Percentiles rank a stretch among this genome's conserved stretches.
phyloP scores from a whole-genome alignment of 2,113 vertebrate genomes.

The Penelope pileata region DNA sequence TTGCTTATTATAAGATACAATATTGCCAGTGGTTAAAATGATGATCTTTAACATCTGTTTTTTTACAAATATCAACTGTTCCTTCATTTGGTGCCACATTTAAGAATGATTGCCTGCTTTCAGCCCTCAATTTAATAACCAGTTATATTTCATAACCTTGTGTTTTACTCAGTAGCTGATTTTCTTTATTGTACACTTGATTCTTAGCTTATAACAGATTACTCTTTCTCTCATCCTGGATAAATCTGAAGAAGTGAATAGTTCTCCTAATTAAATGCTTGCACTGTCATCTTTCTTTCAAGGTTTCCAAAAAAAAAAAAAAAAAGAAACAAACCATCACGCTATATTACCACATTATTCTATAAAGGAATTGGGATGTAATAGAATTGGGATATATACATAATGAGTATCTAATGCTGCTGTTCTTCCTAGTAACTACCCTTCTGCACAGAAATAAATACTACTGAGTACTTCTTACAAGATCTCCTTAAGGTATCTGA shows the following conservation, averaged over 20 bases:
- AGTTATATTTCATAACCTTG: not conserved
- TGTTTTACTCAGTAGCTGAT: not conserved
- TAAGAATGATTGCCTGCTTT: slow-evolving; percentile 5
- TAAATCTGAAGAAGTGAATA: not conserved
- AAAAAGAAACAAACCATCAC: not conserved
- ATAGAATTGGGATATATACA: not conserved
- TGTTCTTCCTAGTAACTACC: not conserved
- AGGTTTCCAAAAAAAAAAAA: not conserved
- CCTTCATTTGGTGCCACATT: slow-evolving; percentile 19
- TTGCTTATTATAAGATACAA: not conserved
- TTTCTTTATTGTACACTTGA: not conserved
- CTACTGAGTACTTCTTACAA: not conserved
- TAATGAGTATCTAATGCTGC: not conserved
- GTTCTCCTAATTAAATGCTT: not conserved
- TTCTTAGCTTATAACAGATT: not conserved
- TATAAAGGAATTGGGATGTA: not conserved
- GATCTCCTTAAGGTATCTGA: not conserved
- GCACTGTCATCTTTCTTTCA: not conserved
- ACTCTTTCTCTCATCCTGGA: not conserved
- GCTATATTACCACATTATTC: not conserved
- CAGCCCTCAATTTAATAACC: not conserved
- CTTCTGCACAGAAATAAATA: not conserved
- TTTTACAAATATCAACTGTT: slow-evolving; percentile 27
- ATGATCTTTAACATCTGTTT: slow-evolving; percentile 53
- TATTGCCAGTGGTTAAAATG: slow-evolving; percentile 24